Base-by-base conservation (phyloP, 2,888 invertebrate genomes). In the Formica aserva region DNA sequence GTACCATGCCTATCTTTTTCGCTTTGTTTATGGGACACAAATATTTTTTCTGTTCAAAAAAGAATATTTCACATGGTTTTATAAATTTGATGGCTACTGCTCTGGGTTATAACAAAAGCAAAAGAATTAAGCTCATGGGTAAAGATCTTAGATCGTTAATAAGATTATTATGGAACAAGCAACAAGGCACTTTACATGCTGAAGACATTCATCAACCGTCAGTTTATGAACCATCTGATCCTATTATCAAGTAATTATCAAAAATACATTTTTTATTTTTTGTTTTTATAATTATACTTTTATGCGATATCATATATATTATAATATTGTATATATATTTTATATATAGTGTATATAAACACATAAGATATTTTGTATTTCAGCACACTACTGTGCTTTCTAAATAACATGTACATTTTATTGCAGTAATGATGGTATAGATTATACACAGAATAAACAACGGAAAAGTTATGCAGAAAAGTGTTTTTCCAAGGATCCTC, bases 381-480 rank as follows among this genome's bases (percentile, higher is more conserved):
- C 18, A 11, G n/a, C 11, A 15, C 13, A 32, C 1, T 60, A 32
- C 26, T 26, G 1, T 41, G n/a, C 52, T 77, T 41, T 35, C 22
- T 77, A n/a, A 22, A 57, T 69, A 45, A 78, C 1, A n/a, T 38
- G 5, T 6, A 32, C 60, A 18, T 26, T 9, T 80, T 41, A 11
- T 89, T 89, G n/a, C 60, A 93, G 93, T 72, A 71, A 75, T n/a
- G 87, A 89, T 4, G 94, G 94, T 11, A 88, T 92, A 67, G 91
- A 94, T 85, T 94, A 92, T 78, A 92, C 92, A 13, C 92, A 93
- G 60, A 84, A 86, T 45, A 89, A 90, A 32, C 90, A 93, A 29
- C 88, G 94, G 22, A 88, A 84, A 83, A 87, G 91, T 75, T 92
- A 92, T 77, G 87, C 87, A 8, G 82, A 92, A 35, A 85, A 89